phyloP scores from a whole-genome alignment of 2,113 vertebrate species.

The Macrotis lagotis region DNA sequence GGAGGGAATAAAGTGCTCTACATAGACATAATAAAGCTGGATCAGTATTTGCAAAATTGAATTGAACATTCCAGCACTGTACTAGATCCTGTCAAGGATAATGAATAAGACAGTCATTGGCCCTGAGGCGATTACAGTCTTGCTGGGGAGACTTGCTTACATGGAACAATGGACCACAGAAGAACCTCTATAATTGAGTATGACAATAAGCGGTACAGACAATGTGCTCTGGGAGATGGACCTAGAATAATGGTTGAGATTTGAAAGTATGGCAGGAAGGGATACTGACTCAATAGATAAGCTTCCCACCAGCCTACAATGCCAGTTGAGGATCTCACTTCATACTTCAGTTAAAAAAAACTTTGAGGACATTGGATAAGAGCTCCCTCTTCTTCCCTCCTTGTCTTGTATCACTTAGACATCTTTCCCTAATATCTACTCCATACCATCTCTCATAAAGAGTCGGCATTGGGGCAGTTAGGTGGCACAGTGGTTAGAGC shows the following conservation, averaged over 20 bases:
- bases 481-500: too few species aligned
- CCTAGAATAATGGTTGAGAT: background rate
- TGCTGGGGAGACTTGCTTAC: background rate
- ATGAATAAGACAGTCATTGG: background rate
- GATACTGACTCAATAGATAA: background rate
- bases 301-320: background rate
- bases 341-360: too few species aligned
- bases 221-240: background rate
- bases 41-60: background rate
- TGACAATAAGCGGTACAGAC: background rate
- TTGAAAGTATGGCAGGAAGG: background rate
- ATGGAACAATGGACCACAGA: background rate
- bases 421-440: background rate
- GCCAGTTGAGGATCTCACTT: background rate
- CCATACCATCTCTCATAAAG: background rate
- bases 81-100: background rate
- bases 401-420: background rate
- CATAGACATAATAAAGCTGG: background rate
- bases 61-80: background rate
- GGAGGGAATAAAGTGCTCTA: background rate
- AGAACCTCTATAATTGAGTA: background rate
- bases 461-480: too few species aligned
- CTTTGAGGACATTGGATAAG: background rate
- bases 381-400: background rate
- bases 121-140: slow-evolving; percentile 22